These are phyloP conservation scores for Nomada fucata DNA, from an alignment of 2,888 invertebrate species.

Conservation along the genomic window DNA sequence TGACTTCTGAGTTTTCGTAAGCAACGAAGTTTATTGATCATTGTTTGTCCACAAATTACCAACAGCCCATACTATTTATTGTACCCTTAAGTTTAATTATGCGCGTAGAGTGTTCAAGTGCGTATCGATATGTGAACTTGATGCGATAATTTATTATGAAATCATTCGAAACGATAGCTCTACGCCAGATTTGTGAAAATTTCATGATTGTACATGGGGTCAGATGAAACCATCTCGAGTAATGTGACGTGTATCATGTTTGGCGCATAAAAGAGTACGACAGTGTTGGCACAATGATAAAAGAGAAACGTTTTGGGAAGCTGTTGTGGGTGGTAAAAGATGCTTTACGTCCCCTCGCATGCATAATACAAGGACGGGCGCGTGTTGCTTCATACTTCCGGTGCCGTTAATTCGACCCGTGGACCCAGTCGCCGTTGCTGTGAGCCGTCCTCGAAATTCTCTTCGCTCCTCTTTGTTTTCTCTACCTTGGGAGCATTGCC, in stretches of 20 bases:
- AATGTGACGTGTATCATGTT: constrained; percentile 58
- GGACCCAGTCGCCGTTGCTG: constrained; percentile 48
- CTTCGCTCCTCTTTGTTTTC: constrained; percentile 59
- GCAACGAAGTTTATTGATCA: too few relatives aligned
- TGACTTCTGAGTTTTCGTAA: too few relatives aligned
- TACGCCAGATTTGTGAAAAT: constrained; percentile 21
- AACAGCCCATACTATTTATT: too few relatives aligned
- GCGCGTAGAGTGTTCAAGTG: too few relatives aligned
- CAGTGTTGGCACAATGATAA: constrained; percentile 50
- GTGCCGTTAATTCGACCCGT: constrained; percentile 68
- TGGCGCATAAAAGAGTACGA: constrained; percentile 29
- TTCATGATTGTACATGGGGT: constrained; percentile 29
- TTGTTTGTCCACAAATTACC: too few relatives aligned
- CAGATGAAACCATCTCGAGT: constrained; percentile 49
- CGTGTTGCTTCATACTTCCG: constrained; percentile 58
- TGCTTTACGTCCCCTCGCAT: constrained; percentile 52
- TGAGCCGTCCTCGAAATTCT: constrained; percentile 46
- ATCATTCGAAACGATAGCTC: constrained; percentile 1
- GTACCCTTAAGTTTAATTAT: too few relatives aligned
- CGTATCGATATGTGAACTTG: too few relatives aligned
- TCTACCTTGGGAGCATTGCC: constrained; percentile 63
- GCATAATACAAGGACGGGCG: constrained; percentile 59
- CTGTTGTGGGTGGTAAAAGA: constrained; percentile 65
- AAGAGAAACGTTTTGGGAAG: constrained; percentile 56
- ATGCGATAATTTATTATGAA: too few relatives aligned